phyloP scores from a whole-genome alignment of 2,113 vertebrate genomes.

The Xiphophorus couchianus region DNA sequence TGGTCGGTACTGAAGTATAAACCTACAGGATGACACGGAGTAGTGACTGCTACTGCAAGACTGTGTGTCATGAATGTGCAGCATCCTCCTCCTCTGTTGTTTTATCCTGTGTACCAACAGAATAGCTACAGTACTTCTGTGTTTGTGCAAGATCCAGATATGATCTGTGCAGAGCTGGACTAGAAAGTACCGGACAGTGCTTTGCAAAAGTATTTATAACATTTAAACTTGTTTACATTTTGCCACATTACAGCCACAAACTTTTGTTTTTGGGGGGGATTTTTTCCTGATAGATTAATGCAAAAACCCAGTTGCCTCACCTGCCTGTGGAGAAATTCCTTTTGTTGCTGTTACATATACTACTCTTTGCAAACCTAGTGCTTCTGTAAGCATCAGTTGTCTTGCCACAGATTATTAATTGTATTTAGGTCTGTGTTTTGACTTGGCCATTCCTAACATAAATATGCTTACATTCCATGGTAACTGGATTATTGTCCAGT shows the following conservation, averaged over 20 bases:
- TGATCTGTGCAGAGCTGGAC: background rate
- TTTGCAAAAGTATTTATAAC: background rate
- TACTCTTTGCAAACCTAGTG: background rate
- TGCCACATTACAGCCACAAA: background rate
- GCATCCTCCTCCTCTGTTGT: constrained; percentile 6
- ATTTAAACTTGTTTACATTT: background rate
- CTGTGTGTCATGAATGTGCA: constrained; percentile 3
- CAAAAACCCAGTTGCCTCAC: too few relatives aligned
- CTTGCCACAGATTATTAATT: background rate
- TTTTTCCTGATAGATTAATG: too few relatives aligned
- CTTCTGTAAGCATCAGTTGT: too few relatives aligned
- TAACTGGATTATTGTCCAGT: background rate
- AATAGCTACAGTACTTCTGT: background rate
- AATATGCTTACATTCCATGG: background rate
- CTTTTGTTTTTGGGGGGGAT: background rate
- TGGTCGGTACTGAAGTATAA: constrained; percentile 67
- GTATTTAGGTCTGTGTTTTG: background rate
- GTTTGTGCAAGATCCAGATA: background rate
- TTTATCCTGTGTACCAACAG: background rate
- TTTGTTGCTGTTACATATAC: background rate
- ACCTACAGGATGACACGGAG: constrained; percentile 40
- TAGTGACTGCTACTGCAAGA: background rate
- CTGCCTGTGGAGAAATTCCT: background rate
- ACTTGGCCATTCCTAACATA: background rate
- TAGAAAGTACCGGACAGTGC: background rate